Percentiles rank a stretch among this genome's conserved stretches.
Evolutionary conservation across 2,888 invertebrate species (phyloP).

Genomic region (Acleris sparsana): DNA sequence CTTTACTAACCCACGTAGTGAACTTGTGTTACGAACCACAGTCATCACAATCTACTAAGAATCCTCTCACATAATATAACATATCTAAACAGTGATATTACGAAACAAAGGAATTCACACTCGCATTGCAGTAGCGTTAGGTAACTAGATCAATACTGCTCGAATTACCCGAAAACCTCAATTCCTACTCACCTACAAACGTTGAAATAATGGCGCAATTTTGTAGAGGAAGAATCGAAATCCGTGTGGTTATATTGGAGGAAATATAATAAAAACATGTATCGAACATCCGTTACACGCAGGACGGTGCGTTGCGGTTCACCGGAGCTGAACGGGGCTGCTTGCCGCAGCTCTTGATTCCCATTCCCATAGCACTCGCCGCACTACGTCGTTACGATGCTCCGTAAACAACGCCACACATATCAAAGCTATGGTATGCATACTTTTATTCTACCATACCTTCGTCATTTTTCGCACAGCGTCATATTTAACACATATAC

Average conservation of each 20-base stretch:
- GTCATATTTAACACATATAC: conserved; percentile 52
- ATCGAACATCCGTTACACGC: conserved; percentile 75
- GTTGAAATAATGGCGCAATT: conserved; percentile 27
- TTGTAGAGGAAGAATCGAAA: conserved; percentile 18
- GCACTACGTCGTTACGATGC: conserved; percentile 23
- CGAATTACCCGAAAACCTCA: conserved; percentile 56
- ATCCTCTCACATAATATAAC: conserved; percentile 46
- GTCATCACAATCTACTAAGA: conserved; percentile 23
- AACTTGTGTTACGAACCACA: too few species aligned
- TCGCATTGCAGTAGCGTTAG: conserved; percentile 57
- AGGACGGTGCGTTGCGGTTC: conserved; percentile 75
- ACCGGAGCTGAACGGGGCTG: conserved; percentile 77
- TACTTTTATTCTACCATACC: conserved; percentile 31
- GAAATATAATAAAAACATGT: conserved; percentile 53
- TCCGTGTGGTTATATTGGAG: conserved; percentile 38
- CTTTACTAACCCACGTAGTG: too few species aligned
- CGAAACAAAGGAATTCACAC: conserved; percentile 56
- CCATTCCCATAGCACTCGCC: conserved; percentile 50
- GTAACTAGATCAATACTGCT: conserved; percentile 46
- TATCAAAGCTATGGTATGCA: conserved; percentile 41
- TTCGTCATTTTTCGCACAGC: conserved; percentile 55
- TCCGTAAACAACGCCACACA: conserved; percentile 34
- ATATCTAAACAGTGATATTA: conserved; percentile 42
- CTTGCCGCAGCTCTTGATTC: conserved; percentile 52
- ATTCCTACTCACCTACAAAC: conserved; percentile 36